Evolutionary conservation across 2,888 invertebrate species (phyloP).

Genomic region (Scaptodrosophila latifasciaeformis): DNA sequence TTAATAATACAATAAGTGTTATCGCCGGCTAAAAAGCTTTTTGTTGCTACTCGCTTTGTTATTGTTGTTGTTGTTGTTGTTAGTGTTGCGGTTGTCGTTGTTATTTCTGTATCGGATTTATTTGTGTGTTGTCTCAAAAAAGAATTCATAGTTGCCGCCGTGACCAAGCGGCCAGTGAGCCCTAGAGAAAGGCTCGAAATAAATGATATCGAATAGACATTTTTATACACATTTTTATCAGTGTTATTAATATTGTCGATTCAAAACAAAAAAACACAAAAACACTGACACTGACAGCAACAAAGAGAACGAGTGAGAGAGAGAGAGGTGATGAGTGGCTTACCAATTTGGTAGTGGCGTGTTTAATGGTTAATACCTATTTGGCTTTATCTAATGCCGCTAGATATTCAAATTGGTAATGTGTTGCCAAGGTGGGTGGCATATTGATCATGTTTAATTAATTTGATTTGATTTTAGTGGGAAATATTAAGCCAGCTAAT

Average conservation of each 20-base stretch:
- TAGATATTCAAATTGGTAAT: slow-evolving; percentile 52
- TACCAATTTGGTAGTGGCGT: slow-evolving; percentile 53
- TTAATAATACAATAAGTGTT: slow-evolving; percentile 66
- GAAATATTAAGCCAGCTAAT: neutral
- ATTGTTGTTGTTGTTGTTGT: too few species aligned
- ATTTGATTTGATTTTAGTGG: neutral
- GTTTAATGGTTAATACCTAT: slow-evolving; percentile 56
- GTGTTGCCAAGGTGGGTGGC: neutral
- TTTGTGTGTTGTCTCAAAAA: slow-evolving; percentile 34
- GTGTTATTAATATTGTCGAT: slow-evolving; percentile 61
- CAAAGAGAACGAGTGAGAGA: too few species aligned
- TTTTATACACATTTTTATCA: slow-evolving; percentile 55
- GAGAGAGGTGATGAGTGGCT: too few species aligned
- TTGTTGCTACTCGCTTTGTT: slow-evolving; percentile 49
- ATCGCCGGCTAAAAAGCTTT: slow-evolving; percentile 67
- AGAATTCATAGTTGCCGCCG: neutral
- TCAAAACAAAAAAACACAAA: slow-evolving; percentile 41
- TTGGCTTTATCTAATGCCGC: slow-evolving; percentile 28
- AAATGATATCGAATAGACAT: slow-evolving; percentile 47
- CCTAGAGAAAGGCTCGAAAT: too few species aligned
- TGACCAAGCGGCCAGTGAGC: too few species aligned
- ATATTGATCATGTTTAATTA: neutral
- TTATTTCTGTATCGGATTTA: slow-evolving; percentile 52
- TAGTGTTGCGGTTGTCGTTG: too few species aligned
- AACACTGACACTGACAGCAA: neutral